Evolutionary conservation across 1,140 invertebrate genomes (phyloP).

Genomic region (Orchestia grillus): DNA sequence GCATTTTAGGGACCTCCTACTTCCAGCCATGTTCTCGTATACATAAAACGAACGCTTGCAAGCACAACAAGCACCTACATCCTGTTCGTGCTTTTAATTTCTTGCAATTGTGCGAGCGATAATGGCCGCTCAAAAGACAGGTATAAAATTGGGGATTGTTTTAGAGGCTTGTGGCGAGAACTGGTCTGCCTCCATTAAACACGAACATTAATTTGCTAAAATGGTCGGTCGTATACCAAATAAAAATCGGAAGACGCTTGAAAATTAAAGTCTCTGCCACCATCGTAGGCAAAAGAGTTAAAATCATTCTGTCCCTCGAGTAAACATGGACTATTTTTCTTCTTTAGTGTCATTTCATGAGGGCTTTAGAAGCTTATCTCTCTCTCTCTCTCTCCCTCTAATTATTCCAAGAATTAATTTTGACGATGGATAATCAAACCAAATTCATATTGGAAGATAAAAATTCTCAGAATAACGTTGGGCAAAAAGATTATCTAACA

Average conservation of each 20-base stretch:
- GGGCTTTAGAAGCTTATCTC: neutral
- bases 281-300: neutral
- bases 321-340: too few relatives aligned
- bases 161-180: neutral
- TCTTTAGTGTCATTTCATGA: neutral
- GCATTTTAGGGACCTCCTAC: neutral
- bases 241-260: neutral
- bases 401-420: too few relatives aligned
- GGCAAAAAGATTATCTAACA: too few relatives aligned
- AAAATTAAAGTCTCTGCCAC: neutral
- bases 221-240: neutral
- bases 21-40: neutral
- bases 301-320: too few relatives aligned
- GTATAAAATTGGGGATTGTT: neutral
- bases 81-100: neutral
- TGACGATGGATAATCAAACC: too few relatives aligned
- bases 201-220: neutral
- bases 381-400: too few relatives aligned
- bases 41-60: neutral
- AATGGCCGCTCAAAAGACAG: neutral
- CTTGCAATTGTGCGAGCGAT: neutral
- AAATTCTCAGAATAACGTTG: neutral
- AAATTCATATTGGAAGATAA: neutral
- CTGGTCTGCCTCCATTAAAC: neutral
- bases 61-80: neutral